Evolutionary conservation across 2,888 invertebrate genomes (phyloP), one percentile per base, ranked within the genome.

Genomic region (Tenodera sinensis): DNA sequence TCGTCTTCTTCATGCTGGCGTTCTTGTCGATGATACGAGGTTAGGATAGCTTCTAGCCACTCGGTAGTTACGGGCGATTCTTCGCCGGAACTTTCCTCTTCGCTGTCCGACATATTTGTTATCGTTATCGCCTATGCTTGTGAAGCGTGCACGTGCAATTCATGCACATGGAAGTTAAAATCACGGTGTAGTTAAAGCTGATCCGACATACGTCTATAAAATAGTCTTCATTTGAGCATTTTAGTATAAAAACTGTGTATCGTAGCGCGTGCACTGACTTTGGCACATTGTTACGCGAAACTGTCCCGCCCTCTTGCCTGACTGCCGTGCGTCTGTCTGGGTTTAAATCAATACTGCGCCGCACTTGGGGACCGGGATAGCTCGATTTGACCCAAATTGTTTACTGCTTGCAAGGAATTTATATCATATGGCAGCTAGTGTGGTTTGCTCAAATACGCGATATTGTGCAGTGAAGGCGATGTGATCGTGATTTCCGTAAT

Each of bases 11-110:
- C 30, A 30, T 30, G 30, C 4, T 30, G 30, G 30, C 30, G 30
- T 30, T 81, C 82, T 54, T 84, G 86, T 30, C 83, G 86, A 92
- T 95, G 94, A 92, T 95, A 94, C 88, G 94, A 93, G 90, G 92
- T 92, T 83, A 95, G 93, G 85, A 95, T 93, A 88, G 93, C 93
- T 91, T 94, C 94, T 87, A 95, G 93, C 95, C 95, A 95, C 92
- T 95, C 95, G 92, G 94, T 94, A 88, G 94, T 94, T 89, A 95
- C 94, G 87, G 94, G 94, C 94, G 94, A 95, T 90, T 94, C 94
- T 89, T 92, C 92, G 91, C 92, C 93, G 90, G 93, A 93, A 89
- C 93, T 93, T 88, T 93, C 93, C 86, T 94, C 94, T 89, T 93
- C 94, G 92, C 94, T 94, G 91, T 94, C 94, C 82, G 94, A 94